These are phyloP conservation scores for Canis aureus DNA, from an alignment of 2,113 vertebrate species.

Conservation along the genomic window DNA sequence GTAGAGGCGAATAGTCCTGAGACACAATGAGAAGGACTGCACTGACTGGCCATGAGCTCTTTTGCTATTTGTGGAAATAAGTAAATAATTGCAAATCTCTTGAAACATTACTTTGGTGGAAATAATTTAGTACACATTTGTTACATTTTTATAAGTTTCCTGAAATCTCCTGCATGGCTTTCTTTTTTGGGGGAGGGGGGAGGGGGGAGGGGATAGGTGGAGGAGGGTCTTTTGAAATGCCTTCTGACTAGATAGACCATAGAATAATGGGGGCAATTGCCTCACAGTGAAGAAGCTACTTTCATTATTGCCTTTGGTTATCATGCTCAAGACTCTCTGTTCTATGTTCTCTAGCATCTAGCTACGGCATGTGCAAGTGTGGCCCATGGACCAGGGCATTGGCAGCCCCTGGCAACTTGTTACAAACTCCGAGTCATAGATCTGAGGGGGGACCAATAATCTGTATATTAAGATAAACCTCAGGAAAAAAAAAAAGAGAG, in stretches of 20 bases:
- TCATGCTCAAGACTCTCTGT: neutral
- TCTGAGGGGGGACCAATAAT: neutral
- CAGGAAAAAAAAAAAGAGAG: neutral
- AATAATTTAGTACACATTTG: neutral
- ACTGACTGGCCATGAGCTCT: neutral
- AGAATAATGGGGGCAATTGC: neutral
- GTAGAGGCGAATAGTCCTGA: neutral
- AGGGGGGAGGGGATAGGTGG: neutral
- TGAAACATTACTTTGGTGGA: neutral
- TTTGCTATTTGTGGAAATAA: conserved; percentile 40
- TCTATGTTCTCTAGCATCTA: neutral
- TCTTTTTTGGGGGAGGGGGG: neutral
- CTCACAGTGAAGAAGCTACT: neutral
- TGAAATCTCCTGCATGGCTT: neutral
- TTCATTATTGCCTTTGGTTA: neutral
- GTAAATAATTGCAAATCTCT: neutral
- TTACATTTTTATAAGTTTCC: conserved; percentile 28
- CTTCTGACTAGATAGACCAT: neutral
- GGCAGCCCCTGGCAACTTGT: neutral
- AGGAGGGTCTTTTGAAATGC: neutral
- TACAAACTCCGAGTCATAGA: neutral
- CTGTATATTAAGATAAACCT: neutral
- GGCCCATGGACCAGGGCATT: too few relatives aligned
- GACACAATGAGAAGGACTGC: neutral
- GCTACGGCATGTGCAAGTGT: neutral